These are phyloP conservation scores for Rhodinocichla rosea DNA, from an alignment of 2,113 vertebrate species.

Conservation along the genomic window DNA sequence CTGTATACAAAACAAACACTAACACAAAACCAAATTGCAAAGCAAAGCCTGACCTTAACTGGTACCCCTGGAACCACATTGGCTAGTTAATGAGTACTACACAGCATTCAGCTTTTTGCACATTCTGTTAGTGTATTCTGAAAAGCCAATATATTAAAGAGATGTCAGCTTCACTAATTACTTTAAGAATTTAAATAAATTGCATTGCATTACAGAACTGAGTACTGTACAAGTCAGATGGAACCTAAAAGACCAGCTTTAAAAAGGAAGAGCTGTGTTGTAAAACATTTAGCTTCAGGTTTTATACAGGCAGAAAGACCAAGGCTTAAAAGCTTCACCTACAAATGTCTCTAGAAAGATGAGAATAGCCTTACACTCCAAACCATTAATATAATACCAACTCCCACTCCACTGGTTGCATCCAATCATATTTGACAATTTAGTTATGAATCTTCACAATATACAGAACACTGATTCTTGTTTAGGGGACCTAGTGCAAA, in stretches of 20 bases:
- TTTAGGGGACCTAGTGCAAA: not conserved
- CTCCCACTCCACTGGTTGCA: not conserved
- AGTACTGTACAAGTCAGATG: not conserved
- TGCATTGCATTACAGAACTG: not conserved
- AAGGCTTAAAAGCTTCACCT: not conserved
- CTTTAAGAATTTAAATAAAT: not conserved
- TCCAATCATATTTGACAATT: not conserved
- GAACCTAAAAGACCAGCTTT: not conserved
- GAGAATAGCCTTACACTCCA: not conserved
- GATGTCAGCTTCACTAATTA: constrained; percentile 3
- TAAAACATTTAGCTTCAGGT: not conserved
- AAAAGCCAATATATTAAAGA: constrained; percentile 15
- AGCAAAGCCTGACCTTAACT: constrained; percentile 44
- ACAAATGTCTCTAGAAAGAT: not conserved
- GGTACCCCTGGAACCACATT: constrained; percentile 15
- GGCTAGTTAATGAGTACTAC: not conserved
- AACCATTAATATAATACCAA: not conserved
- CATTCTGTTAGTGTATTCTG: constrained; percentile 1
- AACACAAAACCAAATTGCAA: constrained; percentile 33
- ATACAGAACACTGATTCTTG: not conserved
- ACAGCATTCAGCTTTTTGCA: not conserved
- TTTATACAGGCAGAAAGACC: not conserved
- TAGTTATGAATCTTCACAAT: not conserved
- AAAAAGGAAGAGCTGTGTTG: not conserved
- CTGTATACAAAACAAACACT: constrained; percentile 47